Percentiles rank a stretch among this genome's conserved stretches.
phyloP scores from a whole-genome alignment of 2,888 invertebrate genomes.

The Erebia ligea region DNA sequence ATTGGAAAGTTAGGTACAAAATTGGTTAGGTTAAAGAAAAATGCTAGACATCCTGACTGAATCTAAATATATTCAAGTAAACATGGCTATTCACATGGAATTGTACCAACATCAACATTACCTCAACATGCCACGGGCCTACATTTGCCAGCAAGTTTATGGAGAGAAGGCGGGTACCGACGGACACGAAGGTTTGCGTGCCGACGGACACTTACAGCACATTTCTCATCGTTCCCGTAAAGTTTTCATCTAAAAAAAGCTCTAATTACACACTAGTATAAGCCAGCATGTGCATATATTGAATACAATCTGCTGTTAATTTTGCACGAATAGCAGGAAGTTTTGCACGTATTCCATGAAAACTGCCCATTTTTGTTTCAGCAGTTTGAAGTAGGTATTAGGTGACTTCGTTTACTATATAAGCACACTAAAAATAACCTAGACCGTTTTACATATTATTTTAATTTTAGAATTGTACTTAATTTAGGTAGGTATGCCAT shows the following conservation, averaged over 20 bases:
- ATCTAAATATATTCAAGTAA: conserved; percentile 14
- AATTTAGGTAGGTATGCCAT: background rate
- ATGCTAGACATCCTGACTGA: background rate
- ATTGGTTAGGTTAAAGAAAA: background rate
- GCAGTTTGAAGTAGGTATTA: too few relatives aligned
- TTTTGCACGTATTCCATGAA: conserved; percentile 2
- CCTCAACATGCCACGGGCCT: conserved; percentile 31
- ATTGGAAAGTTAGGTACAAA: background rate
- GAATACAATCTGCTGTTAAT: conserved; percentile 39
- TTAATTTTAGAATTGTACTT: background rate
- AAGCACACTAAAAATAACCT: too few relatives aligned
- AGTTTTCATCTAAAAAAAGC: conserved; percentile 56
- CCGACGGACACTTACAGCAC: conserved; percentile 63
- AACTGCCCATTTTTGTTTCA: background rate
- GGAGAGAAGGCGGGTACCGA: conserved; percentile 50
- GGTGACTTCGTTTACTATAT: too few relatives aligned
- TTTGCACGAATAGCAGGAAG: conserved; percentile 24
- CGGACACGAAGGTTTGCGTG: conserved; percentile 74
- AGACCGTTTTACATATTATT: too few relatives aligned
- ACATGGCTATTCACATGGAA: conserved; percentile 26
- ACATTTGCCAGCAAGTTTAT: conserved; percentile 34
- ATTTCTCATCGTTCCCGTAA: conserved; percentile 57
- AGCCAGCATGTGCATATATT: conserved; percentile 46
- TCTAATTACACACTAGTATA: conserved; percentile 52
- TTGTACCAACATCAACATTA: conserved; percentile 23